Evolutionary conservation across 1,140 invertebrate genomes (phyloP).

Genomic region (Portunus trituberculatus): DNA sequence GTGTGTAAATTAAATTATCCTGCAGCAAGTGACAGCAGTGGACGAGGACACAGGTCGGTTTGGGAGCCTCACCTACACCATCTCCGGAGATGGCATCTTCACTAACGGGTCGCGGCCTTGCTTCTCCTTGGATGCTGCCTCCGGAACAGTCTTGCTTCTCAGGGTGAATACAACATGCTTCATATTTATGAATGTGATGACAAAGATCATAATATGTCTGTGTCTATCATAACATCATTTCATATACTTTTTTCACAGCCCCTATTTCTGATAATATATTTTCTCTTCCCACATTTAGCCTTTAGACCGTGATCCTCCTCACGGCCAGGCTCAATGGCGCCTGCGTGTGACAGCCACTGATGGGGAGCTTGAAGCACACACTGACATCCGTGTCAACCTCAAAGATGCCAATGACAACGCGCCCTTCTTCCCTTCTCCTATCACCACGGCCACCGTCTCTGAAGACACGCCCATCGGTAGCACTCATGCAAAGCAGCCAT

Average conservation of each 20-base stretch:
- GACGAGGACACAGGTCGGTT: slow-evolving; percentile 24
- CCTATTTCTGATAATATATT: too few relatives aligned
- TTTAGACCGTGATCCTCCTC: slow-evolving; percentile 33
- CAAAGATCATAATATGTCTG: too few relatives aligned
- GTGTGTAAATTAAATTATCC: not conserved
- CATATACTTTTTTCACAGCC: not conserved
- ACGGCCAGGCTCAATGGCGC: slow-evolving; percentile 33
- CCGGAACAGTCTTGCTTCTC: not conserved
- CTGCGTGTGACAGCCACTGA: slow-evolving; percentile 31
- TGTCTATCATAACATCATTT: too few relatives aligned
- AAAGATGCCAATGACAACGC: slow-evolving; percentile 51
- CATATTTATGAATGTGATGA: too few relatives aligned
- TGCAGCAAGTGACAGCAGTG: slow-evolving; percentile 36
- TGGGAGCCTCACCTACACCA: slow-evolving; percentile 15
- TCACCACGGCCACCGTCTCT: slow-evolving; percentile 17
- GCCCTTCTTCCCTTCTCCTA: slow-evolving; percentile 16
- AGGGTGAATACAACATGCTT: not conserved
- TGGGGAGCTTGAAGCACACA: slow-evolving; percentile 2
- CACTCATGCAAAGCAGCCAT: too few relatives aligned
- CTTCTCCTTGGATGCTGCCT: slow-evolving; percentile 26
- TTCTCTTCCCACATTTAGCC: not conserved
- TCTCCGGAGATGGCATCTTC: slow-evolving; percentile 37
- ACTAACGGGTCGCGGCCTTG: slow-evolving; percentile 36
- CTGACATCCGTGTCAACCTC: slow-evolving; percentile 33
- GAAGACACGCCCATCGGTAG: not conserved